phyloP scores from a whole-genome alignment of 2,797 vertebrate species.

The Anabacerthia variegaticeps region DNA sequence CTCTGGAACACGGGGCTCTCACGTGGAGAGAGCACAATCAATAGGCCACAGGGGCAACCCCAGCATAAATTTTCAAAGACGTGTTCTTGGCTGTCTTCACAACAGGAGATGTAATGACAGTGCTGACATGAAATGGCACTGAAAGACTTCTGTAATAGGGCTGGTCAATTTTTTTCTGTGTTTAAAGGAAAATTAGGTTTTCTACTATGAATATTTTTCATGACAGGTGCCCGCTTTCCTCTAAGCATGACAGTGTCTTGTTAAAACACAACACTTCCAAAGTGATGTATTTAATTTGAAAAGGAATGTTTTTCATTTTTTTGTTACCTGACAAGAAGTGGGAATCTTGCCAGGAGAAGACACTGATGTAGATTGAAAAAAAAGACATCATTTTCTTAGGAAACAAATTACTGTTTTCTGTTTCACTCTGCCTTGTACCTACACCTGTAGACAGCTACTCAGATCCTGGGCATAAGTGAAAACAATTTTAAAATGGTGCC shows the following conservation, averaged over 20 bases:
- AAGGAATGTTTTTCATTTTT: slow-evolving; percentile 26
- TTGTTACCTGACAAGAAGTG: slow-evolving; percentile 14
- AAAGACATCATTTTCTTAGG: background rate
- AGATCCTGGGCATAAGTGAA: background rate
- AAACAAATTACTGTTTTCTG: background rate
- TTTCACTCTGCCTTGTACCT: background rate
- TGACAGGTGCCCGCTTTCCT: slow-evolving; percentile 34
- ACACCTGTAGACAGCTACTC: background rate
- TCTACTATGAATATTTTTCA: slow-evolving; percentile 1
- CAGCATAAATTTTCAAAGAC: slow-evolving; percentile 50
- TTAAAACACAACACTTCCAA: slow-evolving; percentile 38
- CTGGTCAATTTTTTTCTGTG: slow-evolving; percentile 26
- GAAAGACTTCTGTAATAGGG: slow-evolving; percentile 25
- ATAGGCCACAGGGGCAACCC: slow-evolving; percentile 28
- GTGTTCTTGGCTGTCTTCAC: slow-evolving; percentile 12
- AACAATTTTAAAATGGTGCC: background rate
- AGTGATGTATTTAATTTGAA: slow-evolving; percentile 48
- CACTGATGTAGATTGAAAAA: background rate
- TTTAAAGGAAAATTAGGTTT: slow-evolving; percentile 56
- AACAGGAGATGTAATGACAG: slow-evolving; percentile 35
- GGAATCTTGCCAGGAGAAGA: slow-evolving; percentile 11
- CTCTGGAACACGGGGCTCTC: background rate
- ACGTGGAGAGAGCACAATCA: background rate
- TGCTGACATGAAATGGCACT: slow-evolving; percentile 41
- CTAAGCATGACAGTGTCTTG: slow-evolving; percentile 19